Conservation (phyloP, 2,797 vertebrate genomes). For the Sylvilagus floridanus region DNA sequence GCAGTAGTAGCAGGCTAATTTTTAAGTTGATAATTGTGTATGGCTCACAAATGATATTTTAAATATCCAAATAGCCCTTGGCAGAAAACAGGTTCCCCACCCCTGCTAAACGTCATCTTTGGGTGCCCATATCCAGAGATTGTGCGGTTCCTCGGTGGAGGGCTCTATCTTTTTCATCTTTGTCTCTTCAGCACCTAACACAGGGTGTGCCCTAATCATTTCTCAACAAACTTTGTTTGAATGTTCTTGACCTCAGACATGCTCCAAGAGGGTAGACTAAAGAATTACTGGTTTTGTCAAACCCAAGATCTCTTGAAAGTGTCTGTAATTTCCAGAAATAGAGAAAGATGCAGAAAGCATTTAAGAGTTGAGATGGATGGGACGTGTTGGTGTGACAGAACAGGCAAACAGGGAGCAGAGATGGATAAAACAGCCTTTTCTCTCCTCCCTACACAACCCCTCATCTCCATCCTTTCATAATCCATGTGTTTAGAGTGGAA, state of each 20-base stretch:
- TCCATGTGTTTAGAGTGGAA: not conserved
- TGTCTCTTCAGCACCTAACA: slow-evolving; percentile 25
- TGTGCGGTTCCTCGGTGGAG: not conserved
- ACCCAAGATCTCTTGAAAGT: slow-evolving; percentile 12
- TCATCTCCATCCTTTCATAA: not conserved
- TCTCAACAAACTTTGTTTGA: slow-evolving; percentile 24
- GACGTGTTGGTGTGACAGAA: not conserved
- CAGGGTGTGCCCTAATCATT: not conserved
- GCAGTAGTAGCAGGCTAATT: no score
- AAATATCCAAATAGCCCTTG: no score
- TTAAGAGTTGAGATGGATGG: not conserved
- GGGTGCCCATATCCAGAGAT: not conserved
- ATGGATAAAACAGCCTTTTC: not conserved
- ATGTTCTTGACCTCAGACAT: not conserved
- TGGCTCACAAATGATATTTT: no score
- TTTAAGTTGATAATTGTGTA: no score
- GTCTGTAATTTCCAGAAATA: slow-evolving; percentile 48
- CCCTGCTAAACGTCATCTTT: not conserved
- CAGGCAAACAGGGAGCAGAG: not conserved
- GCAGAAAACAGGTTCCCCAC: not conserved
- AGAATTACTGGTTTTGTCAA: not conserved
- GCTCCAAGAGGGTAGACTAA: not conserved
- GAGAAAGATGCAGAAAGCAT: slow-evolving; percentile 9
- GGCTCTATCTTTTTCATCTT: not conserved
- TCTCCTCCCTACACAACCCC: not conserved